Percentiles rank a stretch among this genome's conserved stretches.
Conservation (phyloP, 2,113 vertebrate species). For the Thamnaconus septentrionalis region DNA sequence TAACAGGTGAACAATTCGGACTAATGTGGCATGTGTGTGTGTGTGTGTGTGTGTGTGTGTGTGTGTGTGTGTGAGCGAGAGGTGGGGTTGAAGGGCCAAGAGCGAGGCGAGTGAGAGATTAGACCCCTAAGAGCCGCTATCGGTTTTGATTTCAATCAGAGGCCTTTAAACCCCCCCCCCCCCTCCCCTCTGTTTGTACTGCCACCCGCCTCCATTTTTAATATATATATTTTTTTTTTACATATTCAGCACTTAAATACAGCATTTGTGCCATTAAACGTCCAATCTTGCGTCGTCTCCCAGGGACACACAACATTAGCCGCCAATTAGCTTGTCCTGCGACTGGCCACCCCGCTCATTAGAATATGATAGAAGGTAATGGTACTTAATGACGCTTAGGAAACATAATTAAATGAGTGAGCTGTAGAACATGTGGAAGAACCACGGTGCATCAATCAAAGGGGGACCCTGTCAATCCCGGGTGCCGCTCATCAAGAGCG, state of each 20-base stretch:
- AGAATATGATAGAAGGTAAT: conserved; percentile 98
- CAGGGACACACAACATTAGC: conserved; percentile 99
- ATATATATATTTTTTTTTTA: conserved; percentile 65
- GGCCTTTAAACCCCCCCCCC: conserved; percentile 16
- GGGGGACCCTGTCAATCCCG: conserved; percentile 73
- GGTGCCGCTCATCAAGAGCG: conserved; percentile 20
- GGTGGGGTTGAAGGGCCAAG: too few relatives aligned
- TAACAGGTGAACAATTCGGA: conserved; percentile 58
- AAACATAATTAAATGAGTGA: conserved; percentile 83
- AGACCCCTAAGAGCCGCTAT: conserved; percentile 46
- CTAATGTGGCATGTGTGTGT: conserved; percentile 32
- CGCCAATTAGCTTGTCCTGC: conserved; percentile 97
- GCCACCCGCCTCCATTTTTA: too few relatives aligned
- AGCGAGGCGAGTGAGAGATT: conserved; percentile 30
- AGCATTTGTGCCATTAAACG: conserved; percentile 90
- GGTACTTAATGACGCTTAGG: conserved; percentile 96
- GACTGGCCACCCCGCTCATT: conserved; percentile 94
- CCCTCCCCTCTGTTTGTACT: conserved; percentile 37
- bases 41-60: neutral
- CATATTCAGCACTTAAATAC: conserved; percentile 92
- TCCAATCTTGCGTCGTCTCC: conserved; percentile 91
- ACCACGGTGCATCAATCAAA: conserved; percentile 79
- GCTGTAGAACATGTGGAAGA: conserved; percentile 78
- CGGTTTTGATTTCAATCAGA: conserved; percentile 66
- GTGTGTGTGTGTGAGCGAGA: conserved; percentile 3